phyloP scores from a whole-genome alignment of 2,888 invertebrate genomes.

The Mongoloraphidia duomilia region DNA sequence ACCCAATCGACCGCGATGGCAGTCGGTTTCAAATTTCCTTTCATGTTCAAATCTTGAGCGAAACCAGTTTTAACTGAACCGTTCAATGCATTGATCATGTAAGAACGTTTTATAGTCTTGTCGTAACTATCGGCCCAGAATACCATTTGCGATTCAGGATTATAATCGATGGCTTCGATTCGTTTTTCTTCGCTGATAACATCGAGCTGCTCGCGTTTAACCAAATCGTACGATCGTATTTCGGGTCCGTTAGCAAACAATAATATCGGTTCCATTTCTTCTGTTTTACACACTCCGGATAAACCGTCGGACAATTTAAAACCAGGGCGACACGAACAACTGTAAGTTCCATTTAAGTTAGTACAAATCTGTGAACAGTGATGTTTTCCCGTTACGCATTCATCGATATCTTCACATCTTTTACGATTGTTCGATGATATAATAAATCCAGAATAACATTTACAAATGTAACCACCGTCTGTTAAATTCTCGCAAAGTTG shows the following conservation, averaged over 20 bases:
- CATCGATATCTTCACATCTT: conserved; percentile 78
- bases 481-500: conserved; percentile 82
- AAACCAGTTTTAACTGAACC: conserved; percentile 68
- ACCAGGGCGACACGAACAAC: conserved; percentile 75
- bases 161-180: conserved; percentile 83
- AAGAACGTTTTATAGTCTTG: conserved; percentile 80
- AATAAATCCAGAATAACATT: conserved; percentile 77
- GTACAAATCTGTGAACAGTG: conserved; percentile 88
- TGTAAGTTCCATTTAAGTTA: conserved; percentile 81
- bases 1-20: conserved; percentile 90
- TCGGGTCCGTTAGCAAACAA: conserved; percentile 76
- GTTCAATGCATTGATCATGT: conserved; percentile 65
- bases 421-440: conserved; percentile 67
- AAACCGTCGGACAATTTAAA: conserved; percentile 60
- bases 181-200: conserved; percentile 75
- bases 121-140: conserved; percentile 94
- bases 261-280: conserved; percentile 48
- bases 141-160: conserved; percentile 67
- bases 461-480: conserved; percentile 75
- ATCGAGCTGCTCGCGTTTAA: conserved; percentile 52
- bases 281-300: conserved; percentile 71
- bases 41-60: conserved; percentile 77
- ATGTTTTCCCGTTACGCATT: conserved; percentile 68
- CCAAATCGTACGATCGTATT: conserved; percentile 56
- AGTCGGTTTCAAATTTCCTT: conserved; percentile 70